Evolutionary conservation across 2,113 vertebrate genomes (phyloP).

Genomic region (Psittacula cyanocephala): DNA sequence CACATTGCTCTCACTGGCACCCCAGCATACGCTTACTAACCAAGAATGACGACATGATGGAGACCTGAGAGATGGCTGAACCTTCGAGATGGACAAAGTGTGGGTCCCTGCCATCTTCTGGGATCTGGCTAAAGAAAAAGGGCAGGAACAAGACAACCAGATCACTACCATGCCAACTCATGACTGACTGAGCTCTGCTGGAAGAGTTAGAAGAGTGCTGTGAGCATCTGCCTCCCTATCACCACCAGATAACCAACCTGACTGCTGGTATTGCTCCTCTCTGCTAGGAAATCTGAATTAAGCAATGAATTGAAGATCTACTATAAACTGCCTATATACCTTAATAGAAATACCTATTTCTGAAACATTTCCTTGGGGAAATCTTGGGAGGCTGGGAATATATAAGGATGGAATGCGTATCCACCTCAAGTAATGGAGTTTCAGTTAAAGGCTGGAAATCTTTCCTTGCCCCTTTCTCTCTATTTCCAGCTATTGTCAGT

Average conservation of each 20-base stretch:
- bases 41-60: neutral
- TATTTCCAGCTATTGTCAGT: neutral
- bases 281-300: neutral
- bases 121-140: neutral
- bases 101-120: neutral
- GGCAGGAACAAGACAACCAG: neutral
- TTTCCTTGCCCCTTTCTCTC: neutral
- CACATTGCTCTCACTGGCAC: neutral
- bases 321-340: neutral
- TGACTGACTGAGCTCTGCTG: neutral
- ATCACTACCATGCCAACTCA: neutral
- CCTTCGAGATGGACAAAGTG: neutral
- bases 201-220: neutral
- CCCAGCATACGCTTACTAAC: neutral
- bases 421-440: neutral
- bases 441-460: neutral
- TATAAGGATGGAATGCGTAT: neutral
- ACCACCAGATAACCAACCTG: neutral
- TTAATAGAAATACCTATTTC: neutral
- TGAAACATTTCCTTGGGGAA: slow-evolving; percentile 14
- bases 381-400: neutral
- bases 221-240: neutral
- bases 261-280: neutral
- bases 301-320: neutral
- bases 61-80: neutral